Base-by-base conservation (phyloP, 2,113 vertebrate genomes). In the Callipepla californica region DNA sequence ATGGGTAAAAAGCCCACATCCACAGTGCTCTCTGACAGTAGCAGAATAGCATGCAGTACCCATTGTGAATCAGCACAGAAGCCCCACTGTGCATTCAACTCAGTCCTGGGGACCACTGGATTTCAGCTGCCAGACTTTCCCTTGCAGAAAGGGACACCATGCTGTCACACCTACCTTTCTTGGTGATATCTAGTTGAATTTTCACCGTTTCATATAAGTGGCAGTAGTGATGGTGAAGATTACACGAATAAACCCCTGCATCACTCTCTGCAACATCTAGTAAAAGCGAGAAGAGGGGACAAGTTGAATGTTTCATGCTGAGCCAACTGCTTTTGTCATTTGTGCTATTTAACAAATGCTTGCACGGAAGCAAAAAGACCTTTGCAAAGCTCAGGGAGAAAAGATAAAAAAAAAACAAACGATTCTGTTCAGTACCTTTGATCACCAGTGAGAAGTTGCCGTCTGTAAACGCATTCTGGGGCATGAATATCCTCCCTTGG, bases 381-480 rank as follows among this genome's bases (percentile, higher is more conserved):
- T 75, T 45, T 21, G 7, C 8, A 6, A 9, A 23, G 68, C 32
- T n/a, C n/a, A 1, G 5, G 47, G 70, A 26, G 34, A 45, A 53
- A 15, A 23, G 36, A 21, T 25, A 13, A 40, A 30, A 14, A 50
- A 36, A 36, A 36, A 36, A 7, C 36, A 36, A 36, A 7, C 36
- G 38, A 17, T 96, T 8, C 96, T 92, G 65, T 30, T 84, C 87
- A 63, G 2, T 80, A 98, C 98, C 97, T 97, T 95, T 97, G 85
- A 98, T 97, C 87, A 98, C 82, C 79, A 99, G 97, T 9, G 99
- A 99, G 97, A 99, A 99, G 97, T 99, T 99, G 89, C 99, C 99
- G 3, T 99, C 98, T 1, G 44, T 96, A 58, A 99, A 99, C 0
- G 99, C 99, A 0, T 98, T 97, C 23, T 97, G 78, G 2, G 98